Base-by-base conservation (phyloP, 2,113 vertebrate species). In the Athene cunicularia region DNA sequence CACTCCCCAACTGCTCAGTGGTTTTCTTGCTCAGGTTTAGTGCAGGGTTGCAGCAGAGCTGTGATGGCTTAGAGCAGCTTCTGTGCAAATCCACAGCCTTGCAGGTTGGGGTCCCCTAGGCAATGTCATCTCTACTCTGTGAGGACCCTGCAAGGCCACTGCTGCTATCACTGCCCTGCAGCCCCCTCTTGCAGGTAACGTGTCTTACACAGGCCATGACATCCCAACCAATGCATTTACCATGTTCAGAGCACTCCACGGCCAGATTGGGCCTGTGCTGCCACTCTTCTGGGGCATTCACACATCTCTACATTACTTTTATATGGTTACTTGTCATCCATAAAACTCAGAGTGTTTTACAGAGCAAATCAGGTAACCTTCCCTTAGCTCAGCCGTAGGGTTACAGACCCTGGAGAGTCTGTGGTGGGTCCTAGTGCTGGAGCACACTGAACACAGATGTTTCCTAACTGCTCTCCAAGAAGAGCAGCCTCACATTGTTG, bases 61-160 rank as follows among this genome's bases (percentile, higher is more conserved):
- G 9, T 1, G 3, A 20, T 14, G 28, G 49, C 22, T 30, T 45
- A 62, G 30, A 67, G 53, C 73, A 76, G 63, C 22, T 33, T 12
- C 50, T 26, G 18, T 21, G 35, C 12, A 49, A 39, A 22, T 21
- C 19, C 1, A 0, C 0, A 0, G 41, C 20, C 18, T 6, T 27
- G 49, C 28, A 49, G 49, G 2, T 3, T 16, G 47, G 19, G 27
- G 19, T 77, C 14, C 41, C 32, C 32, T 10, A 7, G 28, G 16
- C 12, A 22, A 62, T 28, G 37, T 7, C 60, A 62, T 23, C 12
- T 23, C 41, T 39, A 1, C 41, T 60, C 50, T 3, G 0, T 7
- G 15, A 12, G 4, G 12, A 22, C 45, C 23, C 26, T 24, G 45
- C 33, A 18, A 14, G 23, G 49, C 16, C 20, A 43, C 41, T 4